These are phyloP conservation scores for Ailurus styani DNA, from an alignment of 2,113 vertebrate species.

Conservation along the genomic window DNA sequence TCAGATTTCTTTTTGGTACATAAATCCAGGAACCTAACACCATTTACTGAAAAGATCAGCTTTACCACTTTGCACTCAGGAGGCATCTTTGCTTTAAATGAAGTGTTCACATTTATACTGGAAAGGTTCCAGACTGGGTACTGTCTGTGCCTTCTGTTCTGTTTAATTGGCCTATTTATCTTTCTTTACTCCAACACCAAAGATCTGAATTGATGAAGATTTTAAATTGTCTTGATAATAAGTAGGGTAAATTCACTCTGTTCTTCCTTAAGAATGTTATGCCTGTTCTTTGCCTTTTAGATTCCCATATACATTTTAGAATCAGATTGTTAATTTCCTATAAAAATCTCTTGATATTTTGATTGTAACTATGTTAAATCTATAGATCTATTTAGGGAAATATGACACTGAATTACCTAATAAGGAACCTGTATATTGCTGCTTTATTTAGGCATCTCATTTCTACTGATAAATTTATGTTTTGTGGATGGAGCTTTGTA, in stretches of 20 bases:
- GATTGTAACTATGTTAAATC: neutral
- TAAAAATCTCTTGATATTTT: constrained; percentile 13
- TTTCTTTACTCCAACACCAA: neutral
- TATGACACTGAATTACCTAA: neutral
- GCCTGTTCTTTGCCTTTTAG: neutral
- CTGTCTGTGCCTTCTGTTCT: neutral
- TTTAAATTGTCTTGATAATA: neutral
- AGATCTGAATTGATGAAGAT: neutral
- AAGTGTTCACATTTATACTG: neutral
- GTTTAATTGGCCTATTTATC: neutral
- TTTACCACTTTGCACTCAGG: neutral
- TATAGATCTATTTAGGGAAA: neutral
- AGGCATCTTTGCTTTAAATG: neutral
- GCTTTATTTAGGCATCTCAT: neutral
- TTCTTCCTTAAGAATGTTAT: neutral
- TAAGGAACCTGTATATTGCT: neutral
- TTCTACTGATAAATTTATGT: neutral
- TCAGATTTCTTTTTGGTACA: neutral
- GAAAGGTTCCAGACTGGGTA: neutral
- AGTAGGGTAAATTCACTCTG: neutral
- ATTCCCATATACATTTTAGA: neutral
- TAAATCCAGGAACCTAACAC: neutral
- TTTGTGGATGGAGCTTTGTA: neutral
- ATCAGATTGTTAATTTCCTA: neutral
- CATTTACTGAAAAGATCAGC: neutral